phyloP scores from a whole-genome alignment of 2,888 invertebrate species.

The Hydriomena furcata region DNA sequence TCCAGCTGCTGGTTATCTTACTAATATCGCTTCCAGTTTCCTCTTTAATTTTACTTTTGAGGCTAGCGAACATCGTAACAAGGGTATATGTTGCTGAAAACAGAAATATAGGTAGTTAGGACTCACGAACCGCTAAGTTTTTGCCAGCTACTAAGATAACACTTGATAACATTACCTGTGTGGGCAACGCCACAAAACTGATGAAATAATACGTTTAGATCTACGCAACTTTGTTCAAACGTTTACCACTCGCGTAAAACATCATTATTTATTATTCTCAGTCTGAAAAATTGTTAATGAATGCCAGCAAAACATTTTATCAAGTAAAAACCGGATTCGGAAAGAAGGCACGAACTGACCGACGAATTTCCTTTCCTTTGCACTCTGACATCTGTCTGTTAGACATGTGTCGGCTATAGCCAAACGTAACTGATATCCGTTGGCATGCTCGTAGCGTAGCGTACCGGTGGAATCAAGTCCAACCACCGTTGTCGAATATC shows the following conservation, averaged over 20 bases:
- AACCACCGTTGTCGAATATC: no score
- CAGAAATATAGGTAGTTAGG: not conserved
- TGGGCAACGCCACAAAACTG: not conserved
- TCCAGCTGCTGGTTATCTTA: conserved; percentile 76
- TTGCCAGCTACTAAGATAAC: conserved; percentile 14
- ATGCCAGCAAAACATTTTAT: not conserved
- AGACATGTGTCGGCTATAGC: no score
- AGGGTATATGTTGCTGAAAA: conserved; percentile 30
- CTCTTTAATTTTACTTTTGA: conserved; percentile 95
- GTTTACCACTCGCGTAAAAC: conserved; percentile 6
- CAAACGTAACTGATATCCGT: no score
- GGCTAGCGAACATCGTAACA: conserved; percentile 90
- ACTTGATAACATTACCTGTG: conserved; percentile 15
- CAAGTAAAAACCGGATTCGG: not conserved
- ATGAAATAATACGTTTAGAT: not conserved
- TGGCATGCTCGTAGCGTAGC: no score
- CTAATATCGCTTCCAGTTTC: conserved; percentile 93
- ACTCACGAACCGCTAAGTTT: not conserved
- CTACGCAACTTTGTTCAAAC: not conserved
- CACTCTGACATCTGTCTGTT: no score
- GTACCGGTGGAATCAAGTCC: no score
- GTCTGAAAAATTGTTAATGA: not conserved
- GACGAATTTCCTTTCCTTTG: no score
- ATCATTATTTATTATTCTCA: conserved; percentile 7
- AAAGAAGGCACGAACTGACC: no score